These are phyloP conservation scores for Acropora yongei DNA, from an alignment of 64 coral and sea anemone species.

Conservation along the genomic window DNA sequence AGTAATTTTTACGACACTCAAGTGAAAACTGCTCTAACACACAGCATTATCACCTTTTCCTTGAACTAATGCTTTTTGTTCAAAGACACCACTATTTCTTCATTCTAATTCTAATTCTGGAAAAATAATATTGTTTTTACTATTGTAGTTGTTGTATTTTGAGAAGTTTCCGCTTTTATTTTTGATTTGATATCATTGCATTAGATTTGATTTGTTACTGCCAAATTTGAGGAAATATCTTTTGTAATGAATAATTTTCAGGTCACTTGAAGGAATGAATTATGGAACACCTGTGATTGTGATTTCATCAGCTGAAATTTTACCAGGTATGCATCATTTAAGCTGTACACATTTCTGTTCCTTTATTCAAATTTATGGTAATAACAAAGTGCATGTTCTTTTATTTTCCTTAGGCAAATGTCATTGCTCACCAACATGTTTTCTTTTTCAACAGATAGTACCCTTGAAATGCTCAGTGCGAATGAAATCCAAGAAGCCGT, in stretches of 20 bases:
- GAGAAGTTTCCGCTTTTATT: no score
- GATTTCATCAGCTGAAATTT: constrained; percentile 43
- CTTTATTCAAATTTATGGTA: not conserved
- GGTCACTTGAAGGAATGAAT: constrained; percentile 53
- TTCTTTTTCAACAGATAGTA: constrained; percentile 33
- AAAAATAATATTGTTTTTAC: no score
- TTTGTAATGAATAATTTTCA: not conserved
- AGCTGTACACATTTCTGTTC: not conserved
- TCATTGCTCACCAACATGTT: not conserved
- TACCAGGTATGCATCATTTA: constrained; percentile 4
- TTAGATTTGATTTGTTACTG: no score
- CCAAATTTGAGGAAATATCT: no score
- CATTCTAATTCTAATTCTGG: no score
- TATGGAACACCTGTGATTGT: constrained; percentile 44
- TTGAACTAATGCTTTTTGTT: no score
- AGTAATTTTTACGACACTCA: no score
- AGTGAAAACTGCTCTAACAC: no score
- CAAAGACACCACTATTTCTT: no score
- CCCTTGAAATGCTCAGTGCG: constrained; percentile 31
- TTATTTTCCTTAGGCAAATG: not conserved
- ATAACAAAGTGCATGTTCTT: not conserved
- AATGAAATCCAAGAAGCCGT: constrained; percentile 44
- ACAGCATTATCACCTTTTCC: no score
- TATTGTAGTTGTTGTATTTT: no score
- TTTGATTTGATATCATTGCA: no score